A percentile compares a stretch with the other conserved stretches of the same genome.
Evolutionary conservation across 2,888 invertebrate genomes (phyloP).

Genomic region (Acanthoscelides obtectus): DNA sequence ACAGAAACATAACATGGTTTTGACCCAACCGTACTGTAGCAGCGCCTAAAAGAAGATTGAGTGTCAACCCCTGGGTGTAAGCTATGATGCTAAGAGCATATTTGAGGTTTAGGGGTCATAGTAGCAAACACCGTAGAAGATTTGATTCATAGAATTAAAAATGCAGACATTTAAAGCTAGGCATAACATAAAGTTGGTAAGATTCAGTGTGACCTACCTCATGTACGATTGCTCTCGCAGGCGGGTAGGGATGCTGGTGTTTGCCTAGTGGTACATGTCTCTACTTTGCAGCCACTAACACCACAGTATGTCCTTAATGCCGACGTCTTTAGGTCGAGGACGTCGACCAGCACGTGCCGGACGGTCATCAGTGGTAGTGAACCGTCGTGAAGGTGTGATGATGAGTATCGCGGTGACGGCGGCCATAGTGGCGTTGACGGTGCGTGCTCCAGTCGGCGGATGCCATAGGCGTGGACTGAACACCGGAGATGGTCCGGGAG

Average conservation of each 20-base stretch:
- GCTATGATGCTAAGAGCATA: too few species aligned
- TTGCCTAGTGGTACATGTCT: too few species aligned
- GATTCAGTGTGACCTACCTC: background rate
- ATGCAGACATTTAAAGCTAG: too few species aligned
- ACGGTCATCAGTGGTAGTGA: background rate
- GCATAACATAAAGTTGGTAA: too few species aligned
- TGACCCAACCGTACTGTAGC: too few species aligned
- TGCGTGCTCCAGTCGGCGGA: slow-evolving; percentile 34
- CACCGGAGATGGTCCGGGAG: slow-evolving; percentile 19
- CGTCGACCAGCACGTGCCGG: background rate
- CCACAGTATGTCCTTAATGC: background rate
- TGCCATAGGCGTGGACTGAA: slow-evolving; percentile 50
- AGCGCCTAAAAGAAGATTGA: too few species aligned
- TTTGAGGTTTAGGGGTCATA: too few species aligned
- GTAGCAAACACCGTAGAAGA: too few species aligned
- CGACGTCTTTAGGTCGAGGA: background rate
- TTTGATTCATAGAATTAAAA: too few species aligned
- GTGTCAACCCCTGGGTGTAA: too few species aligned
- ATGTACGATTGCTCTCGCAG: background rate
- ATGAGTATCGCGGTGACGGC: background rate
- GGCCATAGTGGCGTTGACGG: background rate
- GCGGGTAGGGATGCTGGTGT: background rate
- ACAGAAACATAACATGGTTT: too few species aligned
- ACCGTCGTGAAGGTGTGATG: background rate
- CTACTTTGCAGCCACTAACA: too few species aligned